Evolutionary conservation across 2,113 vertebrate species (phyloP).

Genomic region (Onychostruthus taczanowskii): DNA sequence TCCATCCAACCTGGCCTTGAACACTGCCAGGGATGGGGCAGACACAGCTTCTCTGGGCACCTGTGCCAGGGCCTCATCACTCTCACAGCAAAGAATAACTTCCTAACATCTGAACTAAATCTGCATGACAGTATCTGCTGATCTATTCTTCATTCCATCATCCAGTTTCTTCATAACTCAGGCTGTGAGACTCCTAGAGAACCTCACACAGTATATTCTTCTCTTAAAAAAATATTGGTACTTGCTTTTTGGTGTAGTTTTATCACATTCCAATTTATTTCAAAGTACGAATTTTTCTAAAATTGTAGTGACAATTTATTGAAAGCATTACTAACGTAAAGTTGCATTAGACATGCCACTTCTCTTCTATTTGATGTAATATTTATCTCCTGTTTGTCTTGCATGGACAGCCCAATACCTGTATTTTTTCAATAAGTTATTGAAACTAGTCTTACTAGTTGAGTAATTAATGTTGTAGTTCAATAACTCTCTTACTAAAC

Average conservation of each 20-base stretch:
- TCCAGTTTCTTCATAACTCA: not conserved
- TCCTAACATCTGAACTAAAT: not conserved
- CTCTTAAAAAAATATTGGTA: not conserved
- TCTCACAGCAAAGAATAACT: not conserved
- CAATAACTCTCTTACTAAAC: not conserved
- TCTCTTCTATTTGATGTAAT: fast-evolving
- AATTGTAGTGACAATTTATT: not conserved
- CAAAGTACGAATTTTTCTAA: not conserved
- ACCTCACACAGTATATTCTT: not conserved
- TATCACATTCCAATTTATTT: not conserved
- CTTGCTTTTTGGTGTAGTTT: not conserved
- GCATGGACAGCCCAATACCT: not conserved
- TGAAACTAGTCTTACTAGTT: not conserved
- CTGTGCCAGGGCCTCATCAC: not conserved
- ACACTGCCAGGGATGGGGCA: not conserved
- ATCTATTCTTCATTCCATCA: not conserved
- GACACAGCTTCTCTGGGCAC: not conserved
- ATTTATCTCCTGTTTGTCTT: not conserved
- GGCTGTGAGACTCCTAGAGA: not conserved
- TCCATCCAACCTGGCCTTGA: not conserved
- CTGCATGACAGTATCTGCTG: not conserved
- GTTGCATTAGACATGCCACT: not conserved
- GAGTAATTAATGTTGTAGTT: not conserved
- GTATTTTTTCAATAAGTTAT: not conserved
- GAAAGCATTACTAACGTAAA: not conserved